These are phyloP conservation scores for Ametastegia equiseti DNA, from an alignment of 2,888 invertebrate genomes.

Conservation along the genomic window DNA sequence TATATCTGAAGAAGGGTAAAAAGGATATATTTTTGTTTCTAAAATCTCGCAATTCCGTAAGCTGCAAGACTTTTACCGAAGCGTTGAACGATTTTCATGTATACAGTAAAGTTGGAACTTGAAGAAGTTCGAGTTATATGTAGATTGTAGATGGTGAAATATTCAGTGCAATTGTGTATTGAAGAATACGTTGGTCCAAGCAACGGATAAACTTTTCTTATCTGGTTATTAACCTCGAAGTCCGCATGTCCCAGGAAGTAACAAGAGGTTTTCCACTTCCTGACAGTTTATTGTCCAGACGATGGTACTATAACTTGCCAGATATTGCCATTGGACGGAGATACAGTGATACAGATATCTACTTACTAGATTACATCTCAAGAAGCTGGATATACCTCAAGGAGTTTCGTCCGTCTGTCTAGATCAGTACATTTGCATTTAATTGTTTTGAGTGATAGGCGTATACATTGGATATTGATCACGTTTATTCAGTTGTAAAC, in stretches of 20 bases:
- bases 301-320: background rate
- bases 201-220: constrained; percentile 2
- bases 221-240: constrained; percentile 16
- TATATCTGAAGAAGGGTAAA: too few relatives aligned
- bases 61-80: background rate
- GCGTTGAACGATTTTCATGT: background rate
- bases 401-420: too few relatives aligned
- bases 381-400: too few relatives aligned
- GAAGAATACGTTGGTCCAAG: background rate
- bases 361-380: background rate
- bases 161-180: background rate
- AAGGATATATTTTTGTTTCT: too few relatives aligned
- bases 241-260: background rate
- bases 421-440: too few relatives aligned
- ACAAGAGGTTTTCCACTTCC: constrained; percentile 8
- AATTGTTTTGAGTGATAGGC: too few relatives aligned
- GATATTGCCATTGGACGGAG: background rate
- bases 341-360: background rate
- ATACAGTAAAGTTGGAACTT: too few relatives aligned
- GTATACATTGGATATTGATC: too few relatives aligned
- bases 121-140: background rate
- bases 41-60: too few relatives aligned
- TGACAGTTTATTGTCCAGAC: constrained; percentile 2
- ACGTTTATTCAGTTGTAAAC: too few relatives aligned
- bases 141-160: background rate